Evolutionary conservation across 2,113 vertebrate species (phyloP).

Genomic region (Formicarius rufipectus): DNA sequence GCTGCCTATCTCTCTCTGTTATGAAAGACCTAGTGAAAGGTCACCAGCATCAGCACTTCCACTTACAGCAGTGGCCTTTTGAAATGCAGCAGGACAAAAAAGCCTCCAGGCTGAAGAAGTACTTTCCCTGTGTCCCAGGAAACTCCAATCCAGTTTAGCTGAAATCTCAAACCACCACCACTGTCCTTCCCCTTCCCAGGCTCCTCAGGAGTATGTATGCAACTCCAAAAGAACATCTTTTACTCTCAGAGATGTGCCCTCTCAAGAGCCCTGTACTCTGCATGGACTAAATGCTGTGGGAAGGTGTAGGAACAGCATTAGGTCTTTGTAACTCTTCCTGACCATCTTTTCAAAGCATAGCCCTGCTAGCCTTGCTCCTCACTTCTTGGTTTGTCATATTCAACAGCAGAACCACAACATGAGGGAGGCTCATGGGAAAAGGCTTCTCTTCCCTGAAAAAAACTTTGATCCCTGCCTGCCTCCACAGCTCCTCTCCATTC

Average conservation of each 20-base stretch:
- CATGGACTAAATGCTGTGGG: accelerated
- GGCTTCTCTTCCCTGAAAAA: neutral
- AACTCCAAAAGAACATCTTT: neutral
- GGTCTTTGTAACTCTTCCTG: neutral
- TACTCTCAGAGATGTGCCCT: neutral
- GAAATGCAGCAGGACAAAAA: conserved; percentile 40
- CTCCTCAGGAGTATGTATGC: accelerated
- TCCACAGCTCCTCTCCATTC: neutral
- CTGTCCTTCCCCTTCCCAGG: neutral
- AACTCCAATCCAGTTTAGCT: neutral
- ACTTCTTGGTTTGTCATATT: accelerated
- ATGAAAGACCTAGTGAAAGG: conserved; percentile 45
- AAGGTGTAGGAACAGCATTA: neutral
- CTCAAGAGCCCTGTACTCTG: neutral
- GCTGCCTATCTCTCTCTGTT: conserved; percentile 29
- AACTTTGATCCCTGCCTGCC: neutral
- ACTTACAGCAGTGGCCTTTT: conserved; percentile 26
- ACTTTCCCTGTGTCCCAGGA: neutral
- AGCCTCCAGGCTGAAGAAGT: conserved; percentile 25
- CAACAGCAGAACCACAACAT: neutral
- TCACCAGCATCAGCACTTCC: conserved; percentile 45
- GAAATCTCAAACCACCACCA: neutral
- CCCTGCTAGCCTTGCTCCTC: neutral
- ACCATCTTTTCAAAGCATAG: neutral
- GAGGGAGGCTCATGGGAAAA: neutral